phyloP scores from a whole-genome alignment of 2,113 vertebrate genomes.

The Pedetes capensis region DNA sequence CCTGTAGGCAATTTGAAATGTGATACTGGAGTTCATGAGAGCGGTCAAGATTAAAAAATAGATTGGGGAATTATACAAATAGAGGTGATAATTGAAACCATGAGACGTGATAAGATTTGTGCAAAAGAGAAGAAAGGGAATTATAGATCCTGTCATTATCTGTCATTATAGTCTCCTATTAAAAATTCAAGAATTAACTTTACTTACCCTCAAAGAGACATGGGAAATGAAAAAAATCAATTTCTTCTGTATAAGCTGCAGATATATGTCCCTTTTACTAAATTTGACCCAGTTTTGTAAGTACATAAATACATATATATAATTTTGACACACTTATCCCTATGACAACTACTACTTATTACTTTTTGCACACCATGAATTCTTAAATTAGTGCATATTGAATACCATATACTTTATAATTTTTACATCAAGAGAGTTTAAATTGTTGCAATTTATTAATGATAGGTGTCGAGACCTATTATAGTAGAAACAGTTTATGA shows the following conservation, averaged over 20 bases:
- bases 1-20: slow-evolving; percentile 64
- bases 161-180: background rate
- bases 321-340: background rate
- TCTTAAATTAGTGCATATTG: background rate
- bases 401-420: background rate
- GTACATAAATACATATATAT: background rate
- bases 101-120: slow-evolving; percentile 12
- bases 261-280: background rate
- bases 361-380: background rate
- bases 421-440: background rate
- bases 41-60: slow-evolving; percentile 46
- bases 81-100: slow-evolving; percentile 65
- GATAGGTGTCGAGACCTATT: background rate
- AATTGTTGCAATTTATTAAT: background rate
- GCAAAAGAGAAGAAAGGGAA: slow-evolving; percentile 42
- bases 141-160: background rate
- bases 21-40: slow-evolving; percentile 37
- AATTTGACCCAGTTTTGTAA: slow-evolving; percentile 1
- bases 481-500: background rate
- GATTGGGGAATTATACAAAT: slow-evolving; percentile 58
- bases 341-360: background rate
- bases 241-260: background rate
- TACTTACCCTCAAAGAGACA: slow-evolving; percentile 17
- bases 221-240: background rate
- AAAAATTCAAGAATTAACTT: slow-evolving; percentile 49